Percentiles rank a stretch among this genome's conserved stretches.
phyloP scores from a whole-genome alignment of 2,113 vertebrate species.

The Marmota monax region DNA sequence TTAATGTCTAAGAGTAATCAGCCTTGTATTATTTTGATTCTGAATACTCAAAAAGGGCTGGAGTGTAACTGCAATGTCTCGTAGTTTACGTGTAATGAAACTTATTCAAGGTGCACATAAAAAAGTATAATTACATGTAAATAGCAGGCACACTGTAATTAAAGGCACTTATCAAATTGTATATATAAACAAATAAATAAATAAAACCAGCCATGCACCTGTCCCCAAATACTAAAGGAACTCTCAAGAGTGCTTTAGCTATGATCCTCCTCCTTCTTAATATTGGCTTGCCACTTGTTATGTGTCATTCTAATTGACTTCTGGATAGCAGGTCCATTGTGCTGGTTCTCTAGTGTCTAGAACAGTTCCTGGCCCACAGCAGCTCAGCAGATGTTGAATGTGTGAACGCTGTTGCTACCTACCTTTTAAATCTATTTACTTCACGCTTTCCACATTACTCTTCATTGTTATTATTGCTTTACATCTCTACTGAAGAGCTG shows the following conservation, averaged over 20 bases:
- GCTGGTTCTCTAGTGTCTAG: background rate
- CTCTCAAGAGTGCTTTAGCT: background rate
- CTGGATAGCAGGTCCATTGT: too few relatives aligned
- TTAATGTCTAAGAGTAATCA: background rate
- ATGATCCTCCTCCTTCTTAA: background rate
- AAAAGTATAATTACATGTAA: too few relatives aligned
- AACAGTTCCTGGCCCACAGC: too few relatives aligned
- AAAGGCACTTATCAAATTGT: too few relatives aligned
- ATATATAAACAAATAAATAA: too few relatives aligned
- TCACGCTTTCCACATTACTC: background rate
- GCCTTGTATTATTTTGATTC: too few relatives aligned
- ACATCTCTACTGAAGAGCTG: background rate
- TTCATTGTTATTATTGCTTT: background rate
- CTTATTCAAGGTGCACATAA: too few relatives aligned
- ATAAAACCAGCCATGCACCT: background rate
- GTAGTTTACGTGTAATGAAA: too few relatives aligned
- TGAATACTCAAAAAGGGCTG: too few relatives aligned
- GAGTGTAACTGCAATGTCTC: too few relatives aligned
- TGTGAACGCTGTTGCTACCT: background rate
- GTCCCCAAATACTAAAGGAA: rapidly evolving
- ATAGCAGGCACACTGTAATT: too few relatives aligned
- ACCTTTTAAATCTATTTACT: background rate
- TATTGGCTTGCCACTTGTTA: background rate
- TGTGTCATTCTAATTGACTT: background rate
- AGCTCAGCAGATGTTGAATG: background rate